phyloP scores from a whole-genome alignment of 2,113 vertebrate genomes.

The Colossoma macropomum region DNA sequence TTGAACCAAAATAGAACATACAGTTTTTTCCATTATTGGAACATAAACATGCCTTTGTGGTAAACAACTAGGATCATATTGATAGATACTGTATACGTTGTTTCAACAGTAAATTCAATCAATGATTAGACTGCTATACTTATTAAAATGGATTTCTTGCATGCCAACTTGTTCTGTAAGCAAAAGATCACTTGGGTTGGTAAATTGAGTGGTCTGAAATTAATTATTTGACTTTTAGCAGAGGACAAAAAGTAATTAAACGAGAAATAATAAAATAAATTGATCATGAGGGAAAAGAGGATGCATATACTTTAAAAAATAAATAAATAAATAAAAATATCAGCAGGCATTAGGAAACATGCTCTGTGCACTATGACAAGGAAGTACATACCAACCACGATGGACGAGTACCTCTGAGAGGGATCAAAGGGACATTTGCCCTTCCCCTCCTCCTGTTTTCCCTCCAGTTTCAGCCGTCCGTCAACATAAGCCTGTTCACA shows the following conservation, averaged over 20 bases:
- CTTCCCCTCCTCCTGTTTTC: conserved; percentile 74
- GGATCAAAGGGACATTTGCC: conserved; percentile 83
- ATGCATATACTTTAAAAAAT: not conserved
- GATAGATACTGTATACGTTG: not conserved
- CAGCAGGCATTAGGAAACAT: not conserved
- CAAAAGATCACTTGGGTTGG: not conserved
- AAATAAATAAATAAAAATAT: not conserved
- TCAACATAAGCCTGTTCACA: conserved; percentile 68
- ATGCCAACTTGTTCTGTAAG: conserved; percentile 1
- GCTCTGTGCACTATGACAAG: not conserved
- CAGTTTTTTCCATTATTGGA: not conserved
- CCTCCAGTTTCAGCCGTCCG: conserved; percentile 70
- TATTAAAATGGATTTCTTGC: conserved; percentile 1
- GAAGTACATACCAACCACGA: conserved; percentile 78
- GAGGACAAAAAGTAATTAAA: not conserved
- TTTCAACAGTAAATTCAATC: conserved; percentile 9
- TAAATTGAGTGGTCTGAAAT: not conserved
- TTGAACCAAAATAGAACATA: not conserved
- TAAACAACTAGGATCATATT: not conserved
- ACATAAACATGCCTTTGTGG: not conserved
- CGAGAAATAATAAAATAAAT: not conserved
- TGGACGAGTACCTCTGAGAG: conserved; percentile 73
- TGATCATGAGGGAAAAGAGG: not conserved
- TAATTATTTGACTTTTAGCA: not conserved
- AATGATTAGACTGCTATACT: conserved; percentile 19